Evolutionary conservation across 92 coral and sea anemone species (phyloP).

Genomic region (Porites lobata): DNA sequence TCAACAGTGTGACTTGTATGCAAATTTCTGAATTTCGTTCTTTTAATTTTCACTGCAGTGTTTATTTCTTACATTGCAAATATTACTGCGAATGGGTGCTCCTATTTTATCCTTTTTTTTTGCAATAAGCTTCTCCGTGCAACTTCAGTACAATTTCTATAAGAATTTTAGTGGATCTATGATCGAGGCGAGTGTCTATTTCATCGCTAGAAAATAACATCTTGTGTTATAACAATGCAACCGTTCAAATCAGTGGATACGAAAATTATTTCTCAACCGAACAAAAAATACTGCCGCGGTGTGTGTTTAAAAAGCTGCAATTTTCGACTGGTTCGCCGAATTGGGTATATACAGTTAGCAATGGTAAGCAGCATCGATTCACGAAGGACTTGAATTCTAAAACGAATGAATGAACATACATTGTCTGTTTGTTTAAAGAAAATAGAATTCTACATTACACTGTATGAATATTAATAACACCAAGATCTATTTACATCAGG

Average conservation of each 20-base stretch:
- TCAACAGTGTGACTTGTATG: slow-evolving; percentile 37
- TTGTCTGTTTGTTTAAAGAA: slow-evolving; percentile 56
- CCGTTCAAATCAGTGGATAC: not conserved
- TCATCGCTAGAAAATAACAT: slow-evolving; percentile 16
- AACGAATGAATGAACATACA: slow-evolving; percentile 41
- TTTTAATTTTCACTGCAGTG: slow-evolving; percentile 19
- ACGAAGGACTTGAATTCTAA: slow-evolving; percentile 35
- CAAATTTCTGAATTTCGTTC: slow-evolving; percentile 27
- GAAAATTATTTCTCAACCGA: slow-evolving; percentile 5
- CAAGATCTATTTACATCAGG: slow-evolving; percentile 68
- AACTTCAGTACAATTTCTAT: not conserved
- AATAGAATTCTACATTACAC: slow-evolving; percentile 62
- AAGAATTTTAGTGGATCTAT: not conserved
- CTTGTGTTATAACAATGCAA: slow-evolving; percentile 22
- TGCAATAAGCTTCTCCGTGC: not conserved
- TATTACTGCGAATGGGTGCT: not conserved
- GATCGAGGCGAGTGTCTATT: not conserved
- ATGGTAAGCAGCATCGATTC: not conserved
- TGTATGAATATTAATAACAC: slow-evolving; percentile 65
- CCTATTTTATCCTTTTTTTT: not conserved
- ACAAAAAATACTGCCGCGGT: not conserved
- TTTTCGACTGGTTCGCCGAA: not conserved
- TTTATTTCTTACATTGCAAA: slow-evolving; percentile 33
- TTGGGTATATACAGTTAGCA: not conserved
- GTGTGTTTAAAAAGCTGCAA: not conserved